These are phyloP conservation scores for Papilio machaon DNA, from an alignment of 1,140 invertebrate species.

Conservation along the genomic window DNA sequence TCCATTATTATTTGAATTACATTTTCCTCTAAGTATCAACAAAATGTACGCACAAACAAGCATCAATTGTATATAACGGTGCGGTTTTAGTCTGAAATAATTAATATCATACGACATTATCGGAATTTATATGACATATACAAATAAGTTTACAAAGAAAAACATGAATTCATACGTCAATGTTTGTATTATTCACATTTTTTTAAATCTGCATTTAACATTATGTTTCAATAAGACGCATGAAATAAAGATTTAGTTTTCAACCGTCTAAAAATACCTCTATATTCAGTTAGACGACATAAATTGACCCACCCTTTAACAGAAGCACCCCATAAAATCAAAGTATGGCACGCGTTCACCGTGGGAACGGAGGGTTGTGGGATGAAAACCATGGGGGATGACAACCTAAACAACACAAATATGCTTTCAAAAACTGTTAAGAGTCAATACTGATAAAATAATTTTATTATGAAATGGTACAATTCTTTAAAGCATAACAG, in stretches of 20 bases:
- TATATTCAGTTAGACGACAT: not conserved
- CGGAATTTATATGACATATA: not conserved
- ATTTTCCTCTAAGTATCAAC: constrained; percentile 5
- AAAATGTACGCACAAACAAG: not conserved
- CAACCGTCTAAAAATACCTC: not conserved
- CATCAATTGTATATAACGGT: not conserved
- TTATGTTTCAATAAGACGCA: not conserved
- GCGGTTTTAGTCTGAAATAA: constrained; percentile 2
- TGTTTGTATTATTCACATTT: no score
- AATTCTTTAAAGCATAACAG: no score
- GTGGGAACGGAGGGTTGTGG: constrained; percentile 44
- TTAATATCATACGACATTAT: not conserved
- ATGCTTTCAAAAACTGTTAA: constrained; percentile 39
- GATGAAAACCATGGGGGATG: constrained; percentile 36
- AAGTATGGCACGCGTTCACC: constrained; percentile 43
- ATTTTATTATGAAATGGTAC: not conserved
- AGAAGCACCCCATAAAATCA: constrained; percentile 43
- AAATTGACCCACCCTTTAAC: constrained; percentile 37
- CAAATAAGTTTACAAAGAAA: not conserved
- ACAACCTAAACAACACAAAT: constrained; percentile 40
- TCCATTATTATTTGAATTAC: not conserved
- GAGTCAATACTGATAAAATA: not conserved
- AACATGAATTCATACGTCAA: no score
- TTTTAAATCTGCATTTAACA: no score
- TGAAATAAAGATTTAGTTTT: not conserved